Conservation (phyloP, 2,797 vertebrate genomes). For the Neosilurus hyrtlii region DNA sequence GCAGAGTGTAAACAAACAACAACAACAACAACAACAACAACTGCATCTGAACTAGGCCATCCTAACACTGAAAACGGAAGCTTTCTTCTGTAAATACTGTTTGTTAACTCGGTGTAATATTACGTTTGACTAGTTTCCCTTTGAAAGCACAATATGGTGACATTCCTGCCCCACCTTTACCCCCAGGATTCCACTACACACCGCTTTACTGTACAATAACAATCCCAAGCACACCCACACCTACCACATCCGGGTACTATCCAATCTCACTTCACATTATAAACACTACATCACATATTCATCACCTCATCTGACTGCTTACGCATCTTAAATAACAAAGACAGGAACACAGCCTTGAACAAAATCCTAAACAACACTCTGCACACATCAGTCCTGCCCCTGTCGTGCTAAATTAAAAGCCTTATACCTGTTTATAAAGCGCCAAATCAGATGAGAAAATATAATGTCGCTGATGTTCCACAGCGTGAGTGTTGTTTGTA, state of each 20-base stretch:
- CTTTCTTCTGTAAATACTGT: not conserved
- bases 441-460: conserved; percentile 61
- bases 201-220: not conserved
- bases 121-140: not conserved
- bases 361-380: no score
- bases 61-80: not conserved
- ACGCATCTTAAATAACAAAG: not conserved
- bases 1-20: not conserved
- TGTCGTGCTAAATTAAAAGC: not conserved
- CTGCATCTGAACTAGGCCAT: not conserved
- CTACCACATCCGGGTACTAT: not conserved
- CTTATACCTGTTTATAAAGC: conserved; percentile 64
- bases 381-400: not conserved
- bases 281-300: not conserved
- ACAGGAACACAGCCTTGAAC: not conserved
- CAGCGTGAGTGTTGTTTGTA: conserved; percentile 23
- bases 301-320: not conserved
- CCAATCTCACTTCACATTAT: not conserved
- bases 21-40: not conserved
- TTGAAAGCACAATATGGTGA: not conserved
- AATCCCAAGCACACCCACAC: not conserved
- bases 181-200: not conserved
- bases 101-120: not conserved
- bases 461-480: not conserved
- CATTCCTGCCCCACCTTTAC: not conserved